phyloP scores from a whole-genome alignment of 1,140 invertebrate genomes.

The Dolichoris vasculosae region DNA sequence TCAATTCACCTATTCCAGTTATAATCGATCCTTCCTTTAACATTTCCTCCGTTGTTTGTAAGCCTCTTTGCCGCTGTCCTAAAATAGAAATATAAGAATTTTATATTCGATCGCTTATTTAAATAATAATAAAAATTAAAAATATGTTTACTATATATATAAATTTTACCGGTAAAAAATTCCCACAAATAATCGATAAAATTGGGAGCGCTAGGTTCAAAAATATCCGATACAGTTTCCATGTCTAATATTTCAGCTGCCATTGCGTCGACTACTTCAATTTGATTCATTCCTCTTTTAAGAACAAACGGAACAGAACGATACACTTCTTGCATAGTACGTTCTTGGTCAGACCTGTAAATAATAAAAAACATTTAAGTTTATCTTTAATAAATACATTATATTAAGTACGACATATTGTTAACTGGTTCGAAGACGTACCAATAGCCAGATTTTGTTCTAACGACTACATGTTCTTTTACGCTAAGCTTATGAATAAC shows the following conservation, averaged over 20 bases:
- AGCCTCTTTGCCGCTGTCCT: conserved; percentile 80
- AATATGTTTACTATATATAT: not conserved
- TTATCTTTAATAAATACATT: too few relatives aligned
- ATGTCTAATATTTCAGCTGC: conserved; percentile 84
- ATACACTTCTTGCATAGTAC: conserved; percentile 82
- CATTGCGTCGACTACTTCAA: conserved; percentile 84
- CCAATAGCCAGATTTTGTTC: conserved; percentile 86
- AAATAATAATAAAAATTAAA: too few relatives aligned
- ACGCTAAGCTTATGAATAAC: conserved; percentile 83
- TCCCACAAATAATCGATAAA: conserved; percentile 87
- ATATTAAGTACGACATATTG: too few relatives aligned
- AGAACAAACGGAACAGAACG: conserved; percentile 85
- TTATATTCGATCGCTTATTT: not conserved
- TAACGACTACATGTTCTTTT: conserved; percentile 85
- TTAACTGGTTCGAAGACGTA: conserved; percentile 54
- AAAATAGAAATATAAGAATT: conserved; percentile 2
- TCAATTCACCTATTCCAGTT: conserved; percentile 84
- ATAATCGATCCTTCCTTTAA: conserved; percentile 83
- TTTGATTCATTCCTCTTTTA: conserved; percentile 76
- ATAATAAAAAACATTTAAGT: too few relatives aligned
- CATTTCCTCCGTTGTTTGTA: conserved; percentile 88
- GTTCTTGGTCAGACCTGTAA: conserved; percentile 81
- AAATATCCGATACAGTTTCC: conserved; percentile 85
- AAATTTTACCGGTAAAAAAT: conserved; percentile 79
- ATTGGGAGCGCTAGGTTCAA: conserved; percentile 81